Conservation (phyloP, 2,888 invertebrate genomes). For the Tineola bisselliella region DNA sequence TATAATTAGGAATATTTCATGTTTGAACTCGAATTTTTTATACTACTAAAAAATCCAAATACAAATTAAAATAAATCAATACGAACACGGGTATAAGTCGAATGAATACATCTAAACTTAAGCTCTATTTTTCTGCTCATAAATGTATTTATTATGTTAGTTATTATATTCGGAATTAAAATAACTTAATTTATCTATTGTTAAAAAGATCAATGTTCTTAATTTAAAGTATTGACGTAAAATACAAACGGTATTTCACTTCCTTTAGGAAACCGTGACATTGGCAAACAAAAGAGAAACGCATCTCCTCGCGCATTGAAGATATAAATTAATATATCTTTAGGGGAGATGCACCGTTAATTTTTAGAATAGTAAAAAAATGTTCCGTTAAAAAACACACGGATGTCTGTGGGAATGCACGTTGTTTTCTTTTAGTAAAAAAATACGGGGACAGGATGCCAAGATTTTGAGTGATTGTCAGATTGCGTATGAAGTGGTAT, state of each 20-base stretch:
- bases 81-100: too few species aligned
- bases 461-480: constrained; percentile 9
- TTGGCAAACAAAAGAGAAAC: constrained; percentile 53
- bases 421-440: constrained; percentile 28
- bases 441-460: constrained; percentile 50
- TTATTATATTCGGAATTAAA: not conserved
- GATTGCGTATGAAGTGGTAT: not conserved
- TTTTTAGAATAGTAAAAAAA: constrained; percentile 48
- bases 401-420: constrained; percentile 54
- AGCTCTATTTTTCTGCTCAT: too few species aligned
- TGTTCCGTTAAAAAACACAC: constrained; percentile 33
- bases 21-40: too few species aligned
- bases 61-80: too few species aligned
- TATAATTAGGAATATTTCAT: too few species aligned
- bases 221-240: not conserved
- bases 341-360: constrained; percentile 63
- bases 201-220: not conserved
- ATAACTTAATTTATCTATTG: not conserved
- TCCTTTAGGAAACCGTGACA: constrained; percentile 26
- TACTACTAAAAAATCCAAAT: too few species aligned
- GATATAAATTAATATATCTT: constrained; percentile 65
- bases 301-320: constrained; percentile 23
- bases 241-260: not conserved
- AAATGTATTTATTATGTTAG: too few species aligned
- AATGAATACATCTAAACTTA: too few species aligned